Percentiles rank a stretch among this genome's conserved stretches.
Evolutionary conservation across 2,888 invertebrate species (phyloP).

Genomic region (Chrysopilus asiliformis): DNA sequence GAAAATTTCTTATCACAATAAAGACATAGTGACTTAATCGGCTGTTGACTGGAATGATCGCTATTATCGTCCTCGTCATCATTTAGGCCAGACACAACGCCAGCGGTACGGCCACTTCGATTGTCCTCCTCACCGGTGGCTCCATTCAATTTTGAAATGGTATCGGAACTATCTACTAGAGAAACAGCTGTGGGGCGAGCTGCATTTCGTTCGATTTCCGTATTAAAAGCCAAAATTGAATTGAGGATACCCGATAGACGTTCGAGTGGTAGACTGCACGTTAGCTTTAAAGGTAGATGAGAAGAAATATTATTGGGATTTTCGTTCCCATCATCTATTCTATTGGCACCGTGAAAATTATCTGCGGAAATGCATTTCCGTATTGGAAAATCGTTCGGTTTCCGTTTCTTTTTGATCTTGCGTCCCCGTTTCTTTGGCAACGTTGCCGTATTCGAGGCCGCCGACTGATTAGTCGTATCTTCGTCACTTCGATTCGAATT

Average conservation of each 20-base stretch:
- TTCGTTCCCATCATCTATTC: neutral
- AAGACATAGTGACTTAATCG: conserved; percentile 29
- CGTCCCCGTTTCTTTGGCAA: neutral
- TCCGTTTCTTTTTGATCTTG: conserved; percentile 7
- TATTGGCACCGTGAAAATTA: neutral
- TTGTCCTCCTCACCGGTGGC: conserved; percentile 1
- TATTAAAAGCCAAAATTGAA: conserved; percentile 3
- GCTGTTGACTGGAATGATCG: conserved; percentile 12
- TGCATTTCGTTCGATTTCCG: too few species aligned
- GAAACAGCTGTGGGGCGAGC: neutral
- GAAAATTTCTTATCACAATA: conserved; percentile 38
- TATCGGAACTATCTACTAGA: neutral
- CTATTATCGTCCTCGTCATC: neutral
- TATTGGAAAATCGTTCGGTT: conserved; percentile 13
- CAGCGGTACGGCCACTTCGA: conserved; percentile 1
- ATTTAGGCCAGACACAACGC: neutral
- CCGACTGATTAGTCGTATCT: too few species aligned
- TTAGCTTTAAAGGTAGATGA: conserved; percentile 4
- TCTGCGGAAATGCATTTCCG: too few species aligned
- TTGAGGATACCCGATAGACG: conserved; percentile 29
- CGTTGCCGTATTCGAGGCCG: neutral
- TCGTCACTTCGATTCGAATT: conserved; percentile 9
- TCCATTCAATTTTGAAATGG: neutral
- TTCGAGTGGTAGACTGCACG: conserved; percentile 32
- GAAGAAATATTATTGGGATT: neutral